Evolutionary conservation across 2,888 invertebrate species (phyloP), one percentile per base, ranked within the genome.

Genomic region (Drosophila siamana): DNA sequence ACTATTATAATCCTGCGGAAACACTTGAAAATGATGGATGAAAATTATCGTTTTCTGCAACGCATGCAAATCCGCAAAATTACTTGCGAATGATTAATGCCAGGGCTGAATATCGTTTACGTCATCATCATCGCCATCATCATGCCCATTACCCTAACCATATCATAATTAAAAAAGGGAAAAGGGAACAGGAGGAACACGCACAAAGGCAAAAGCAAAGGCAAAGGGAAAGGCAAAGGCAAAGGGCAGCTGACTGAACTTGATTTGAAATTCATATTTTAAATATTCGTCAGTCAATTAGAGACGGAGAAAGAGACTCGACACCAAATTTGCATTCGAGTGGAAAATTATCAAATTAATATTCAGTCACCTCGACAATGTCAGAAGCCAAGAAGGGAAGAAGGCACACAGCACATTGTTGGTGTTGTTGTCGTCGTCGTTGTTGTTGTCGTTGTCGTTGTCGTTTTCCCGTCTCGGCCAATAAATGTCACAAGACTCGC

Each of bases 11-110:
- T 85, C 82, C 85, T 71, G 86, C 86, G 86, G 87, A 85, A 85
- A 85, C 85, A 85, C 85, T 85, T 85, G 88, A 85, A 87, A 85
- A 88, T 85, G 85, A 85, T 85, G 87, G 80, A 85, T 85, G 85
- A 77, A 85, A 88, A 88, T 85, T 87, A 88, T 85, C 85, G 89
- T 85, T 87, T 84, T 77, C 80, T 87, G 89, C 87, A 85, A 88
- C 80, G 85, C 85, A 85, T 87, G 85, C 89, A 85, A 85, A 88
- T 85, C 85, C 74, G 80, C 86, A 79, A 85, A 85, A 88, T 88
- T 87, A 85, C 88, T 87, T 85, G 82, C 88, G 67, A 74, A 85
- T 85, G 85, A 88, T 88, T 85, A 85, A 85, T 85, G 86, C 86
- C 22, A n/a, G 8, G 28, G 67, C 68, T 59, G 68, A 70, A 57